Base-by-base conservation (phyloP, 2,113 vertebrate genomes). In the Alectura lathami region DNA sequence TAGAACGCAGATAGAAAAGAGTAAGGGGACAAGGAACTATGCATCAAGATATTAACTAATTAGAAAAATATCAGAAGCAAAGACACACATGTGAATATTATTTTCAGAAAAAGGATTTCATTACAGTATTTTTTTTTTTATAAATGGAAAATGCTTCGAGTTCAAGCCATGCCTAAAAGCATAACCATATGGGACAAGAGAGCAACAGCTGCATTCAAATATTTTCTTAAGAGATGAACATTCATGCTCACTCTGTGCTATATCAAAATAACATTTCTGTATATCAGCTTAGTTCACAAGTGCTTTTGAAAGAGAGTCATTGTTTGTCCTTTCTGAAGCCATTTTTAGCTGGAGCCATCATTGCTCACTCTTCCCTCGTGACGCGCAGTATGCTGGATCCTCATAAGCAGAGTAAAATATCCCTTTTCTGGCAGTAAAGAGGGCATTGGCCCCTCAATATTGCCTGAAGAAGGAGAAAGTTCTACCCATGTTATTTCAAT, bases 71-170 rank as follows among this genome's bases (percentile, higher is more conserved):
- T 63, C 88, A 97, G 89, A 95, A 95, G 88, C 63, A 95, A 89
- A 93, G 43, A 73, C 45, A 88, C 64, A 93, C 47, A 87, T 51
- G 75, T 86, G 83, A 97, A 87, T 95, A 97, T 85, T 96, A 63
- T 78, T 96, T 96, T 97, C 96, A 79, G 77, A 88, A 95, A 94
- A 95, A 91, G 67, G 47, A 72, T 89, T 96, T 97, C 95, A 53
- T 70, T 82, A 83, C 96, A 88, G 81, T 94, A 94, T 96, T 97
- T 96, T 50, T 86, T 86, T 62, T 77, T 80, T 96, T 60, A 80
- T 90, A 96, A 95, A 96, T 96, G 94, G 95, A 97, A 98, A 98
- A 94, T 93, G 34, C 81, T 93, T 97, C 72, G 91, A 96, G 76
- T 95, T 96, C 86, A 93, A 96, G 83, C 67, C 91, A 72, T 88